A percentile compares a stretch with the other conserved stretches of the same genome.
Conservation (phyloP, 2,113 vertebrate genomes). For the Salminus brasiliensis region DNA sequence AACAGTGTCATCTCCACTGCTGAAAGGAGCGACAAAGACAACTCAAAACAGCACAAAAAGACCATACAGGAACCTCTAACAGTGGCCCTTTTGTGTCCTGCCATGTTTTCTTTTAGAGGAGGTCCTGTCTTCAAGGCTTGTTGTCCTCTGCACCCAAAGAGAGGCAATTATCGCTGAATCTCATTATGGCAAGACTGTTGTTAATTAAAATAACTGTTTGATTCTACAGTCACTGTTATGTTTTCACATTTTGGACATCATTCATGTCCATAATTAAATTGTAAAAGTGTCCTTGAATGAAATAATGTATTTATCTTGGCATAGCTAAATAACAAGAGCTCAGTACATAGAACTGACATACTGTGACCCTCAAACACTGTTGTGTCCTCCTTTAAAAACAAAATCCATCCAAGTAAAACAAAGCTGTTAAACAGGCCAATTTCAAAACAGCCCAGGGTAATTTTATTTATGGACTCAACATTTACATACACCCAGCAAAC, state of each 20-base stretch:
- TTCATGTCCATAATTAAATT: no score
- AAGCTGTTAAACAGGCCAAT: no score
- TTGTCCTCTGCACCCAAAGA: slow-evolving; percentile 45
- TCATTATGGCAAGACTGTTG: slow-evolving; percentile 12
- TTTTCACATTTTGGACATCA: not conserved
- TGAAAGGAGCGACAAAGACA: slow-evolving; percentile 49
- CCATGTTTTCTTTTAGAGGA: slow-evolving; percentile 14
- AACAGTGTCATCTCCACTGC: slow-evolving; percentile 53
- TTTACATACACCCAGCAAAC: no score
- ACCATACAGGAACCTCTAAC: slow-evolving; percentile 40
- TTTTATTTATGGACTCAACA: no score
- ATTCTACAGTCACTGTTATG: not conserved
- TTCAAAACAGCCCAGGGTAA: no score
- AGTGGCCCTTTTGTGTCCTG: slow-evolving; percentile 50
- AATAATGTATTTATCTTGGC: no score
- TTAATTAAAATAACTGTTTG: slow-evolving; percentile 4
- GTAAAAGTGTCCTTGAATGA: no score
- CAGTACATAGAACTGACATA: no score
- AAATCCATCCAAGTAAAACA: not conserved
- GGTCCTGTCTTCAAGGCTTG: not conserved
- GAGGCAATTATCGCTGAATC: slow-evolving; percentile 5
- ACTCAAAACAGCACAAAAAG: slow-evolving; percentile 51
- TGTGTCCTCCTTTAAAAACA: not conserved
- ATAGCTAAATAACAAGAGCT: no score
- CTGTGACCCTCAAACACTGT: no score